Evolutionary conservation across 2,888 invertebrate genomes (phyloP).

Genomic region (Erebia aethiops): DNA sequence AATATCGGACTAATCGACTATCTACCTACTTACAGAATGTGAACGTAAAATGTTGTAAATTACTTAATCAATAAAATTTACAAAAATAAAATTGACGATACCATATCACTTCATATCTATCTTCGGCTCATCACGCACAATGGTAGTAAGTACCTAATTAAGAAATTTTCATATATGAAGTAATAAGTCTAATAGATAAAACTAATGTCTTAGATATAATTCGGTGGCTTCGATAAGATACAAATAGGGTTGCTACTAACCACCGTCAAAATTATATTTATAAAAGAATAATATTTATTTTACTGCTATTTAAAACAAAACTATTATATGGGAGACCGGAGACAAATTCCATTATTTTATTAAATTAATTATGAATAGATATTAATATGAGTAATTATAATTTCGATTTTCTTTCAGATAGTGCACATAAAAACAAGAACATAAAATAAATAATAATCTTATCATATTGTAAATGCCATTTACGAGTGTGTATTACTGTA

Average conservation of each 20-base stretch:
- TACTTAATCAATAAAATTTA: constrained; percentile 2
- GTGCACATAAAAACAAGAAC: too few relatives aligned
- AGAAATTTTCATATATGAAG: constrained; percentile 6
- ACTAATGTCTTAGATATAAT: neutral
- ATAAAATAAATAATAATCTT: neutral
- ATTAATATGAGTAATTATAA: too few relatives aligned
- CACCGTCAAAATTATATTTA: too few relatives aligned
- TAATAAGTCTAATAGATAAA: constrained; percentile 14
- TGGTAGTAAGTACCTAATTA: neutral
- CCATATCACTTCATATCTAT: constrained; percentile 7
- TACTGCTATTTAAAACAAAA: too few relatives aligned
- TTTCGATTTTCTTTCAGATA: too few relatives aligned
- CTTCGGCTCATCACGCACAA: constrained; percentile 7
- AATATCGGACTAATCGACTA: constrained; percentile 13
- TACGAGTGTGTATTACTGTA: neutral
- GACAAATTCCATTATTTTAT: too few relatives aligned
- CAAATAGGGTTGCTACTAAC: neutral
- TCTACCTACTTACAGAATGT: neutral
- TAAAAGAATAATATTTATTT: too few relatives aligned
- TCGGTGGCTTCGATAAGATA: constrained; percentile 1
- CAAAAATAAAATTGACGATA: constrained; percentile 13
- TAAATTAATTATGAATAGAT: too few relatives aligned
- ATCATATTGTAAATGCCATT: neutral
- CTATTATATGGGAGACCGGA: too few relatives aligned
- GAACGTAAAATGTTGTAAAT: constrained; percentile 3